Evolutionary conservation across 2,113 vertebrate genomes (phyloP).

Genomic region (Tretioscincus oriximinensis): DNA sequence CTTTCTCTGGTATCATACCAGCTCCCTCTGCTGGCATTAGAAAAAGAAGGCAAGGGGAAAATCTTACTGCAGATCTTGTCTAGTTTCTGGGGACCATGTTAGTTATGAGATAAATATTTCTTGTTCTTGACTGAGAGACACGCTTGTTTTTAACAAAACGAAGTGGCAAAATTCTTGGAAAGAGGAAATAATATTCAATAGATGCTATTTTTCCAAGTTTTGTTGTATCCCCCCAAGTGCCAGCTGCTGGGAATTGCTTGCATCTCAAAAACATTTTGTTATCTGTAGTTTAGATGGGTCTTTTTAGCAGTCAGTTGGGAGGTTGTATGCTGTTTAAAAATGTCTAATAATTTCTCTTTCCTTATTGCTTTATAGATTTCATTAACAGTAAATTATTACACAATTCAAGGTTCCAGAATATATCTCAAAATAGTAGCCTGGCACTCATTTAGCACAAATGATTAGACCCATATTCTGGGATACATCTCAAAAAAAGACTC

Average conservation of each 20-base stretch:
- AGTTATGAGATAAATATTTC: background rate
- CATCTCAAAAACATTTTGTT: too few relatives aligned
- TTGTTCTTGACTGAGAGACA: background rate
- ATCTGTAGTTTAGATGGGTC: too few relatives aligned
- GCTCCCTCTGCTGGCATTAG: slow-evolving; percentile 21
- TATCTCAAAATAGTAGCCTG: too few relatives aligned
- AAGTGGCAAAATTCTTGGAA: too few relatives aligned
- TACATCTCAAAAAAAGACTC: too few relatives aligned
- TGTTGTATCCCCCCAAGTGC: too few relatives aligned
- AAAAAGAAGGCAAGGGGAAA: background rate
- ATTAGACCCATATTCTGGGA: too few relatives aligned
- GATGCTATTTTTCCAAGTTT: too few relatives aligned
- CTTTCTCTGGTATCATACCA: background rate
- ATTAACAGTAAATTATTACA: background rate
- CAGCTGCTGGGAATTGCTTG: too few relatives aligned
- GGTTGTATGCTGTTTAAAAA: background rate
- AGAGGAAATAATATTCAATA: too few relatives aligned
- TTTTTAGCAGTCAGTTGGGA: too few relatives aligned
- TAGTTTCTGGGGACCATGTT: background rate
- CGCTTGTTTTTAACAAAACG: background rate
- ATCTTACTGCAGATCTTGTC: background rate
- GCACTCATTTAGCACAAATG: too few relatives aligned
- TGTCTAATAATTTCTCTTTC: background rate
- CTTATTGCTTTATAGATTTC: background rate
- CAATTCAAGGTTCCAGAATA: background rate